Conservation (phyloP, 2,113 vertebrate species). For the Cyanistes caeruleus region DNA sequence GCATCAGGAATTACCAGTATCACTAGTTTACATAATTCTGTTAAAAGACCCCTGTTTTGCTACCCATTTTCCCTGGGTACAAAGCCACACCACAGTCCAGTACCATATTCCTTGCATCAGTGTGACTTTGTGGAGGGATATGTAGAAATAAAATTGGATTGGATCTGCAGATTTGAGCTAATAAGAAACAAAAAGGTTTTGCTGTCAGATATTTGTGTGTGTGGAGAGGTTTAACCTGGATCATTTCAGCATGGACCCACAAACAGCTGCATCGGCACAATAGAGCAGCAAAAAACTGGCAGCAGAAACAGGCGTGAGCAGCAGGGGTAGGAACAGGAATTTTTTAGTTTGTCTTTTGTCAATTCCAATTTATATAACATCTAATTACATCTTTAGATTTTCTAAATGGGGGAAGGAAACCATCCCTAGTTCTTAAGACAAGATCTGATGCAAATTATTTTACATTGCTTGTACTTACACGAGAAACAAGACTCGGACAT, state of each 20-base stretch:
- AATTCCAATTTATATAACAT: slow-evolving; percentile 5
- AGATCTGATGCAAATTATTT: neutral
- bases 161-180: neutral
- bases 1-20: neutral
- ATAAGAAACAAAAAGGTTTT: neutral
- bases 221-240: neutral
- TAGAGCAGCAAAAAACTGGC: neutral
- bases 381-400: neutral
- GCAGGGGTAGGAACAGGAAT: neutral
- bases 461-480: neutral
- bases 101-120: neutral
- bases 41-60: neutral
- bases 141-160: neutral
- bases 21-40: neutral
- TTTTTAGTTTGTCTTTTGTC: slow-evolving; percentile 3
- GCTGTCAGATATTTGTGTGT: neutral
- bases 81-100: neutral
- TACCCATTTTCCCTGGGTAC: neutral
- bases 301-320: neutral
- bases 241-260: neutral
- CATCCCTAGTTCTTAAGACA: neutral
- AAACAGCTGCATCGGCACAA: neutral
- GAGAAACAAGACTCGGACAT: neutral
- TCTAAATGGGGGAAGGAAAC: neutral
- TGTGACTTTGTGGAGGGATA: neutral